Evolutionary conservation across 2,888 invertebrate genomes (phyloP).

Genomic region (Noctua comes): DNA sequence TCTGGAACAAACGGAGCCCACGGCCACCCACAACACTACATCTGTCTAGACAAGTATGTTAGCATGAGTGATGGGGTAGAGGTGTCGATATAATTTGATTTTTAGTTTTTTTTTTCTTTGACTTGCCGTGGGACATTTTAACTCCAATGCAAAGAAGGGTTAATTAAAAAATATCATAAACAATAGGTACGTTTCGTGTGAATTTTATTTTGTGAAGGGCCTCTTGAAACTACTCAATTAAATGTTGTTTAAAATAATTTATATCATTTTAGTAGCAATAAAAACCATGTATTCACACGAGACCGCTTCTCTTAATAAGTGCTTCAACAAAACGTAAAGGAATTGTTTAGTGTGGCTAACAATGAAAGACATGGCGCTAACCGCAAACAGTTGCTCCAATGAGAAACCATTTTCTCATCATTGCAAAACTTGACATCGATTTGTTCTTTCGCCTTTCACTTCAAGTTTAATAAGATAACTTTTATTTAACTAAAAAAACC

Average conservation of each 20-base stretch:
- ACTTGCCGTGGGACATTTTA: not conserved
- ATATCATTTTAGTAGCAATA: not conserved
- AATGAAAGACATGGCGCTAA: constrained; percentile 12
- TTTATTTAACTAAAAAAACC: not conserved
- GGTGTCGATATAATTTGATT: constrained; percentile 12
- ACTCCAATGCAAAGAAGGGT: not conserved
- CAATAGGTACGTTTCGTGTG: not conserved
- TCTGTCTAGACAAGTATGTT: constrained; percentile 50
- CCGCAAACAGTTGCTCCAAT: constrained; percentile 32
- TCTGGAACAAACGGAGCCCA: constrained; percentile 54
- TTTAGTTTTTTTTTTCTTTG: not conserved
- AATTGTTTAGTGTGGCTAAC: constrained; percentile 14
- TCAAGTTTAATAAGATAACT: not conserved
- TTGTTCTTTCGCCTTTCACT: not conserved
- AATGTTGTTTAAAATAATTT: not conserved
- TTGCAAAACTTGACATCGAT: constrained; percentile 8
- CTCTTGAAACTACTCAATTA: not conserved
- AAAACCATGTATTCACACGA: not conserved
- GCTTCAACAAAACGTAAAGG: not conserved
- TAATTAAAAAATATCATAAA: not conserved
- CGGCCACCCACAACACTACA: constrained; percentile 28
- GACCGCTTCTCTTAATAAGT: constrained; percentile 6
- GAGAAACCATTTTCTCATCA: constrained; percentile 27
- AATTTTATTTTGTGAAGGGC: not conserved
- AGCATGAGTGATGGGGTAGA: constrained; percentile 33